Percentiles rank a stretch among this genome's conserved stretches.
Evolutionary conservation across 1,140 invertebrate genomes (phyloP).

Genomic region (Phymastichus coffea): DNA sequence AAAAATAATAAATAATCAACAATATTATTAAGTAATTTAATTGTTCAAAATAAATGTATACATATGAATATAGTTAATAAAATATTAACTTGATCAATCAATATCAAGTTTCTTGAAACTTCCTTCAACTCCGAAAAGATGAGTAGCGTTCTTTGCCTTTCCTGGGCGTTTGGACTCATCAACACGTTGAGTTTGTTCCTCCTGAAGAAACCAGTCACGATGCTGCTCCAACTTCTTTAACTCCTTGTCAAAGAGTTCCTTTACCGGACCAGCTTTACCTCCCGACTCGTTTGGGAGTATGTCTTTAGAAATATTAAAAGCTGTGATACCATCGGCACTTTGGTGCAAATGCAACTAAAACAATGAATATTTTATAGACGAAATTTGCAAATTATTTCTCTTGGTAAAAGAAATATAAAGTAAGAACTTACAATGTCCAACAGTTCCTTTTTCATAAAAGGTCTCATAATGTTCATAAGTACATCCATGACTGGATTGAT

Average conservation of each 20-base stretch:
- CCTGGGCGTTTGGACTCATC: slow-evolving; percentile 48
- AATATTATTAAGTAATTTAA: too few species aligned
- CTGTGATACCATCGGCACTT: slow-evolving; percentile 44
- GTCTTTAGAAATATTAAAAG: slow-evolving; percentile 50
- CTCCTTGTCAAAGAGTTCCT: slow-evolving; percentile 43
- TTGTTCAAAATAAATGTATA: too few species aligned
- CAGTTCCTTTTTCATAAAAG: slow-evolving; percentile 68
- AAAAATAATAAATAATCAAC: too few species aligned
- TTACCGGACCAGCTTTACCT: slow-evolving; percentile 53
- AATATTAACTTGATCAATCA: too few species aligned
- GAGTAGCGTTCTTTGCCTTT: slow-evolving; percentile 64
- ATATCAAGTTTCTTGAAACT: slow-evolving; percentile 72
- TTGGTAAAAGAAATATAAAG: too few species aligned
- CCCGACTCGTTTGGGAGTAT: slow-evolving; percentile 62
- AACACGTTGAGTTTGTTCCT: background rate
- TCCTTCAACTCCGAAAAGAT: slow-evolving; percentile 69
- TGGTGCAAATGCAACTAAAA: slow-evolving; percentile 56
- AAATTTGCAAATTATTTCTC: too few species aligned
- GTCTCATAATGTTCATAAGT: slow-evolving; percentile 63
- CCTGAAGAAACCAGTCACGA: slow-evolving; percentile 56
- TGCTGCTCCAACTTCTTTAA: slow-evolving; percentile 57
- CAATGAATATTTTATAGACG: background rate
- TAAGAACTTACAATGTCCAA: slow-evolving; percentile 52
- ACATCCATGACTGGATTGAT: slow-evolving; percentile 65
- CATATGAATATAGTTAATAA: too few species aligned